Evolutionary conservation across 2,113 vertebrate genomes (phyloP).

Genomic region (Athene noctua): DNA sequence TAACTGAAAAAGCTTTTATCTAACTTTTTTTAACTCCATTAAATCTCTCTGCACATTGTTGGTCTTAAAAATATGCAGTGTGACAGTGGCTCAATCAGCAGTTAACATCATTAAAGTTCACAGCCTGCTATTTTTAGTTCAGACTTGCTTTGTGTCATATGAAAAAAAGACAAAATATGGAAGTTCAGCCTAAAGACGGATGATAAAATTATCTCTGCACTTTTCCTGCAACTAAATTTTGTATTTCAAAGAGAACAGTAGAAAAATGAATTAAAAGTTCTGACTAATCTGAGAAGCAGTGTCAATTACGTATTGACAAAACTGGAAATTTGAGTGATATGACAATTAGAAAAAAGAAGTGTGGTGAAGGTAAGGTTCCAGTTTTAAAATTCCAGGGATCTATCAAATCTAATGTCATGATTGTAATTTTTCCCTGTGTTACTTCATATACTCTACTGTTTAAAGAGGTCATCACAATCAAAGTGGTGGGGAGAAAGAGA

Average conservation of each 20-base stretch:
- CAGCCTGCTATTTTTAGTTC: constrained; percentile 56
- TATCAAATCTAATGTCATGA: not conserved
- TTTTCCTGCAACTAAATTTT: constrained; percentile 31
- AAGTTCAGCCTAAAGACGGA: constrained; percentile 38
- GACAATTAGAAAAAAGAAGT: not conserved
- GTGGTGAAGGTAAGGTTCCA: not conserved
- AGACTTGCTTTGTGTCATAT: constrained; percentile 31
- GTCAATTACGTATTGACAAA: not conserved
- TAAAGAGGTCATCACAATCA: not conserved
- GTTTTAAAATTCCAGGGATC: not conserved
- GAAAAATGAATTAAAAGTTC: not conserved
- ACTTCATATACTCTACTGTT: not conserved
- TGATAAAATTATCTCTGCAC: constrained; percentile 52
- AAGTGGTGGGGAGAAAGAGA: not conserved
- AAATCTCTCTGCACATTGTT: constrained; percentile 8
- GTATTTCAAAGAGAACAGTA: constrained; percentile 56
- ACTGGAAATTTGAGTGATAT: not conserved
- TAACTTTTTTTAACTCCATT: not conserved
- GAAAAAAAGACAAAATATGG: constrained; percentile 21
- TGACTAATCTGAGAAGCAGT: not conserved
- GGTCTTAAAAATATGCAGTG: constrained; percentile 29
- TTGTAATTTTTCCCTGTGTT: not conserved
- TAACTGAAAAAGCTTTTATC: not conserved
- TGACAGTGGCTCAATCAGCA: constrained; percentile 51
- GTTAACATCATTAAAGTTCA: constrained; percentile 26